Evolutionary conservation across 2,113 vertebrate species (phyloP), one percentile per base, ranked within the genome.

Genomic region (Psilopogon haemacephalus): DNA sequence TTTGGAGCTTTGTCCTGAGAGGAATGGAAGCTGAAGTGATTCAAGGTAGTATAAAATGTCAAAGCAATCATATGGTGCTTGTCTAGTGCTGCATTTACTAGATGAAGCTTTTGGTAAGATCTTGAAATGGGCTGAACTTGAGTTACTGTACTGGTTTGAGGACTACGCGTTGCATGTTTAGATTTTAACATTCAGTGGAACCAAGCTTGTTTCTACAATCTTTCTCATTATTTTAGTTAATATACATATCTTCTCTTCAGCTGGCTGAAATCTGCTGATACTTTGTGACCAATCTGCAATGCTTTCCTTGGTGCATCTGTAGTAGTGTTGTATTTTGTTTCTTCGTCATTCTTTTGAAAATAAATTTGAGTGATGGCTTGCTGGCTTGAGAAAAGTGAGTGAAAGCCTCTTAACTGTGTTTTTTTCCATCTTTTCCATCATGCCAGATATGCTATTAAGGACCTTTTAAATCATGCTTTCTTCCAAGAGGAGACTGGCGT

Each of bases 401-500:
- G 73, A 60, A 89, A 79, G 44, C 8, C 11, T 91, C n/a, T 6
- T 55, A 88, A 52, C 27, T 73, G 9, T 33, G 21, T 67, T 30
- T 62, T 82, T 81, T 94, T 32, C 10, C 1, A 78, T 81, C 23
- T 90, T 84, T 95, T 68, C 64, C 65, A 33, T 87, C 95, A 6
- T 16, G 40, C 54, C 96, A 99, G 99, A 92, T 99, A 99, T 79
- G 98, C 99, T 89, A 99, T 99, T 97, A 99, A 99, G 97, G 98
- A 98, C 96, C 98, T 99, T 96, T 94, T 99, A 98, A 99, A 99
- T 97, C 99, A 99, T 94, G 99, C 99, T 65, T 99, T 99, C 98
- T 99, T 99, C 97, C 99, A 99, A 96, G 99, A 99, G 94, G 99
- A 99, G 95, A 99, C 99, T 8, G 99, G 99, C 55, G 99, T 99